Base-by-base conservation (phyloP, 2,113 vertebrate species). In the Haemorhous mexicanus region DNA sequence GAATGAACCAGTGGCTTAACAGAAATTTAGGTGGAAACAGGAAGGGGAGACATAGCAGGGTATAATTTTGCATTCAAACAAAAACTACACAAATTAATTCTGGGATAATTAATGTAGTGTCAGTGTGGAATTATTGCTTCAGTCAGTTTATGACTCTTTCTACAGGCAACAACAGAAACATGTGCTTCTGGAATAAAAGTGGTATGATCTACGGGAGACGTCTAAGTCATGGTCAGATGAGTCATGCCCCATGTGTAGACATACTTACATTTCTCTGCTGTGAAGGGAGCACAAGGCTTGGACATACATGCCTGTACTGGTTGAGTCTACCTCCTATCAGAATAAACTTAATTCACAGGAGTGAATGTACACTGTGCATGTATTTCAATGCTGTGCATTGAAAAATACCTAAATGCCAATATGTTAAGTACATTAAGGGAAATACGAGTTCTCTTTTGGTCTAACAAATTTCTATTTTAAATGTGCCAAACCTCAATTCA, bases 191-290 rank as follows among this genome's bases (percentile, higher is more conserved):
- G 44, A 85, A 77, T 49, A 68, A 41, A 82, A 78, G 26, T 41
- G 3, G 6, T 35, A 13, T 56, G 24, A 63, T 63, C 39, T 58
- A 15, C 0, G 0, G 20, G 7, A 66, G 33, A 52, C 2, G 6
- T 39, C 27, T 39, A 80, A 52, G 19, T 22, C 72, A 75, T 13
- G 7, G 50, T 67, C 1, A 1, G 50, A 74, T 46, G 16, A 86
- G 44, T 76, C 1, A 0, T 20, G 15, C 28, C 24, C 4, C 28
- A 39, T 18, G 19, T 35, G 26, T 16, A 81, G 44, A 84, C 72
- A 84, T 41, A 75, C 3, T 16, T 39, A 63, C 28, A 39, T 39
- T 67, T 87, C 28, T 72, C n/a, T 72, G 28, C 16, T 77, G 12
- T 35, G 58, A 76, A 59, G 24, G 5, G 10, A 84, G 24, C n/a